Evolutionary conservation across 2,888 invertebrate species (phyloP).

Genomic region (Drosophila meridionalis): DNA sequence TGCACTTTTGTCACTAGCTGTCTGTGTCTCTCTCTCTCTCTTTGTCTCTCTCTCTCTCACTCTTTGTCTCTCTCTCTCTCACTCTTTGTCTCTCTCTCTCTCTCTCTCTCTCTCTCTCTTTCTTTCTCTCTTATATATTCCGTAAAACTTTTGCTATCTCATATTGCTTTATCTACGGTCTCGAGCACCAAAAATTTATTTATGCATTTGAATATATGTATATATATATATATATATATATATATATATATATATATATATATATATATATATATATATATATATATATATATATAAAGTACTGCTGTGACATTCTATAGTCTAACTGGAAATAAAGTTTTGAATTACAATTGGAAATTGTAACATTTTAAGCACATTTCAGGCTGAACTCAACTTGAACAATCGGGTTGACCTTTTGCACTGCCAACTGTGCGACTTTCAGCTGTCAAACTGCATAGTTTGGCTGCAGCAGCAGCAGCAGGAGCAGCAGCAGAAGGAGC

Average conservation of each 20-base stretch:
- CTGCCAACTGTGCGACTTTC: constrained; percentile 38
- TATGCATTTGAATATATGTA: neutral
- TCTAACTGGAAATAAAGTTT: constrained; percentile 36
- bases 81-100: neutral
- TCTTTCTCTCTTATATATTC: neutral
- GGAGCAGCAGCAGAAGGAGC: neutral
- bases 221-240: neutral
- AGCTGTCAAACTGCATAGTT: constrained; percentile 29
- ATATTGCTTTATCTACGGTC: neutral
- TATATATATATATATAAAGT: neutral
- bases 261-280: neutral
- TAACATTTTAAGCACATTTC: constrained; percentile 55
- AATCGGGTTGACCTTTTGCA: constrained; percentile 48
- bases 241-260: neutral
- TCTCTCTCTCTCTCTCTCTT: neutral
- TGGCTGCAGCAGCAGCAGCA: neutral
- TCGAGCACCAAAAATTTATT: constrained; percentile 1
- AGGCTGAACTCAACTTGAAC: constrained; percentile 6
- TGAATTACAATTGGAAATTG: constrained; percentile 47
- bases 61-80: no score
- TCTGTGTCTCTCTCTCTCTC: neutral
- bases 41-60: neutral
- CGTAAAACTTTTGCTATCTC: constrained; percentile 1
- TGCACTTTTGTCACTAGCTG: constrained; percentile 1
- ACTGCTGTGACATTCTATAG: constrained; percentile 13